phyloP scores from a whole-genome alignment of 2,797 vertebrate genomes.

The Phoeniculus purpureus region DNA sequence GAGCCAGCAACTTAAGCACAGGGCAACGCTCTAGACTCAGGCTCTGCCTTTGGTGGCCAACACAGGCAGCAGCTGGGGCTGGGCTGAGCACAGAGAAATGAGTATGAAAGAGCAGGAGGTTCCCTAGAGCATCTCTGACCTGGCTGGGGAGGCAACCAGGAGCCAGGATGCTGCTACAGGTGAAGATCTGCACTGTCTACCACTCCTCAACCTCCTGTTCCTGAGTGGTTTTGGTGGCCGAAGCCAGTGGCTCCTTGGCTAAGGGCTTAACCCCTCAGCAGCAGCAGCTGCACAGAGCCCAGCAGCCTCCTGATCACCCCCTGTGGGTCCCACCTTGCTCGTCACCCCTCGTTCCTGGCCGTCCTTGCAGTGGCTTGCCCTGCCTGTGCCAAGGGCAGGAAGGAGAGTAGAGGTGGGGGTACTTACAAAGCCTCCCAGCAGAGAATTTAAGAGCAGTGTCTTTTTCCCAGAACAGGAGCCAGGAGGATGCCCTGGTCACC shows the following conservation, averaged over 20 bases:
- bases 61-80: background rate
- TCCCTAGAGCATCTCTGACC: accelerated
- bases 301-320: background rate
- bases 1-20: accelerated
- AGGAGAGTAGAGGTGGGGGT: background rate
- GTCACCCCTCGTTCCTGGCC: background rate
- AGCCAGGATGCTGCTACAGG: background rate
- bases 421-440: constrained; percentile 65
- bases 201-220: accelerated
- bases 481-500: background rate
- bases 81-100: background rate
- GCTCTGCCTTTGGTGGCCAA: background rate
- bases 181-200: background rate
- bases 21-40: background rate
- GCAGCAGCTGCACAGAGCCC: background rate
- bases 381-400: background rate
- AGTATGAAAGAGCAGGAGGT: background rate
- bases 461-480: constrained; percentile 40
- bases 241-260: background rate
- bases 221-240: accelerated
- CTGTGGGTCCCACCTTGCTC: background rate
- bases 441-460: constrained; percentile 49
- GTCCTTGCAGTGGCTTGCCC: background rate
- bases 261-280: background rate
- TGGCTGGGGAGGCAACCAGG: background rate